Percentiles rank a stretch among this genome's conserved stretches.
These are phyloP conservation scores for Xerus inauris DNA, from an alignment of 2,113 vertebrate species.

Conservation along the genomic window DNA sequence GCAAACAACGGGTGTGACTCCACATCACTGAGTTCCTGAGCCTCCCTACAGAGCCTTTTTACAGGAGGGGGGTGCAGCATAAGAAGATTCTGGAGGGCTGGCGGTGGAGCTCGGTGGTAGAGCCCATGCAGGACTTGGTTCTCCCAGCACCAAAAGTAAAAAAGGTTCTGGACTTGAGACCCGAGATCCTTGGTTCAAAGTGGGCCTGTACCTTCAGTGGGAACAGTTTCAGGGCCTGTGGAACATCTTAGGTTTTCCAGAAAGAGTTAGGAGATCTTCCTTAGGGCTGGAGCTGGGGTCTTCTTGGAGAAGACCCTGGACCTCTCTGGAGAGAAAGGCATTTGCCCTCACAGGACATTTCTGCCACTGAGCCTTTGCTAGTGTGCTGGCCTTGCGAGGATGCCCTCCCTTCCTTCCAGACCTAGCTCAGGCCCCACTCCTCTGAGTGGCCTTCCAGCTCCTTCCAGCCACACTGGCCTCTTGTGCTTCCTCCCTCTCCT, in stretches of 20 bases:
- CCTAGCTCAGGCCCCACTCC: background rate
- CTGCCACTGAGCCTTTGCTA: background rate
- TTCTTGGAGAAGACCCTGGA: background rate
- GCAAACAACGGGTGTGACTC: background rate
- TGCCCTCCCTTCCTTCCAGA: background rate
- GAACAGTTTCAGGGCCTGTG: background rate
- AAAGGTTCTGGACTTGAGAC: background rate
- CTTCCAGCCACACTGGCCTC: background rate
- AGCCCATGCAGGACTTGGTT: background rate
- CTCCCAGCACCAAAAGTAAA: background rate
- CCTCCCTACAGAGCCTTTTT: background rate
- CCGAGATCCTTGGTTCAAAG: background rate
- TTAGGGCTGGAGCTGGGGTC: background rate
- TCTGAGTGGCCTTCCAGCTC: background rate
- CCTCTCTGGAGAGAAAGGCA: background rate
- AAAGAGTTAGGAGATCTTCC: background rate
- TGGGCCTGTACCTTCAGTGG: background rate
- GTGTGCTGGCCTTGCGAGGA: too few species aligned
- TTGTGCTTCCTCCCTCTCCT: background rate
- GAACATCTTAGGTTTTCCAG: background rate
- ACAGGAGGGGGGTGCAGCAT: too few species aligned
- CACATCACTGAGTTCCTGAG: too few species aligned
- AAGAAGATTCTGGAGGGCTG: background rate
- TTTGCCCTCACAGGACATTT: background rate
- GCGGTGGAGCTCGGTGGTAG: background rate